Evolutionary conservation across 2,797 vertebrate genomes (phyloP).

Genomic region (Manis crassicaudata): DNA sequence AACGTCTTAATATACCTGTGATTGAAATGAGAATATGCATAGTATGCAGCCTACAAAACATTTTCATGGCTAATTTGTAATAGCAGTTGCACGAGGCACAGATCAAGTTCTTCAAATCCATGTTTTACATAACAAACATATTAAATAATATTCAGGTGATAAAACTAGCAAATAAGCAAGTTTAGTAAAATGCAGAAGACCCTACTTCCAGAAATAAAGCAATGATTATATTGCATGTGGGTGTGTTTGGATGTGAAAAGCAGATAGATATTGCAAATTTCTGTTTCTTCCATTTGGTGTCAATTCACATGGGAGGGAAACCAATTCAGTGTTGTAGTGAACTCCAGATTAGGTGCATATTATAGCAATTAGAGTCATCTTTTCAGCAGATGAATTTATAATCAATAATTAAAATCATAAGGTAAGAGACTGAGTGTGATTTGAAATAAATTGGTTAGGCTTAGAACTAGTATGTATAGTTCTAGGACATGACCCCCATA

Average conservation of each 20-base stretch:
- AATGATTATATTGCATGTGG: conserved; percentile 58
- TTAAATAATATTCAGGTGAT: conserved; percentile 71
- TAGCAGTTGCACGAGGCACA: rapidly evolving
- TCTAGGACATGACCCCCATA: conserved; percentile 18
- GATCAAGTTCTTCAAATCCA: background rate
- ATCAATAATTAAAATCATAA: conserved; percentile 85
- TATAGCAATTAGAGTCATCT: conserved; percentile 82
- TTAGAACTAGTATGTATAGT: conserved; percentile 48
- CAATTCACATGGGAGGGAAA: conserved; percentile 83
- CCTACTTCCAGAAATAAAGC: conserved; percentile 77
- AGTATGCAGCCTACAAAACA: background rate
- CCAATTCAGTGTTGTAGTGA: conserved; percentile 81
- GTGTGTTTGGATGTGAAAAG: conserved; percentile 46
- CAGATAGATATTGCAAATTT: conserved; percentile 55
- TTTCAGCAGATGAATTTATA: conserved; percentile 84
- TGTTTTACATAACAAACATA: conserved; percentile 32
- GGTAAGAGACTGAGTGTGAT: conserved; percentile 80
- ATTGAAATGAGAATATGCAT: background rate
- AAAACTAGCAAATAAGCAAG: conserved; percentile 45
- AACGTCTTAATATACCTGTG: background rate
- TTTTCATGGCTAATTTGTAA: conserved; percentile 64
- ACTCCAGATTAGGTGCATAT: conserved; percentile 84
- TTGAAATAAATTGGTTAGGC: conserved; percentile 54
- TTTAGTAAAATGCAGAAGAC: conserved; percentile 57
- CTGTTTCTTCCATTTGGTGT: conserved; percentile 77